A percentile compares a stretch with the other conserved stretches of the same genome.
Conservation (phyloP, 2,113 vertebrate genomes). For the Passerina amoena region DNA sequence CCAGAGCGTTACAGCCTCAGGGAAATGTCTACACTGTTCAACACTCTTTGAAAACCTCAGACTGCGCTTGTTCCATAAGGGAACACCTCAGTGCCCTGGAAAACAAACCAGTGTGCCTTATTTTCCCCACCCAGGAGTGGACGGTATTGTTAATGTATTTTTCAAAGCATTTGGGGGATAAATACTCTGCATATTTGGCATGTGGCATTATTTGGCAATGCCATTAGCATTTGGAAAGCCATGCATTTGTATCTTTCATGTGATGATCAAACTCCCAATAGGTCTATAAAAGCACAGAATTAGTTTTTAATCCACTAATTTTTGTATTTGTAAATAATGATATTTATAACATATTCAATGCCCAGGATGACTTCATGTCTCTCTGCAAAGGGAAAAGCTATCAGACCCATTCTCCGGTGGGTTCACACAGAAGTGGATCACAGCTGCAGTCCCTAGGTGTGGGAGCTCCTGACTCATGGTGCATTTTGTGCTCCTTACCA, state of each 20-base stretch:
- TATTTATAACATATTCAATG: neutral
- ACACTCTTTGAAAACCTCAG: neutral
- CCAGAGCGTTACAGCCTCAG: fast-evolving
- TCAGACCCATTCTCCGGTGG: neutral
- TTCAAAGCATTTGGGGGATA: neutral
- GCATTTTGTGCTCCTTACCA: neutral
- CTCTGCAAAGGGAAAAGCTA: neutral
- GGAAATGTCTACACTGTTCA: fast-evolving
- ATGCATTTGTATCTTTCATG: neutral
- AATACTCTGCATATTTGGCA: neutral
- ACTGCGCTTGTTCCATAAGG: neutral
- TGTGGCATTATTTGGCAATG: neutral
- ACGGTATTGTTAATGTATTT: neutral
- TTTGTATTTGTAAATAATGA: neutral
- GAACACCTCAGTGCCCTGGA: neutral
- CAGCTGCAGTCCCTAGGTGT: neutral
- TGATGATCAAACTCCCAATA: neutral
- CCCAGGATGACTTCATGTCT: neutral
- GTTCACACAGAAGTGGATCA: neutral
- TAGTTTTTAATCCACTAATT: neutral
- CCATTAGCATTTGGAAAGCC: neutral
- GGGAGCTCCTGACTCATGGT: fast-evolving
- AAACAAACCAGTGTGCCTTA: neutral
- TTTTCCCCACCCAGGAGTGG: fast-evolving
- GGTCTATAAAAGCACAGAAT: neutral